Base-by-base conservation (phyloP, 2,888 invertebrate species). In the Sinopyrophorus schimmeli region DNA sequence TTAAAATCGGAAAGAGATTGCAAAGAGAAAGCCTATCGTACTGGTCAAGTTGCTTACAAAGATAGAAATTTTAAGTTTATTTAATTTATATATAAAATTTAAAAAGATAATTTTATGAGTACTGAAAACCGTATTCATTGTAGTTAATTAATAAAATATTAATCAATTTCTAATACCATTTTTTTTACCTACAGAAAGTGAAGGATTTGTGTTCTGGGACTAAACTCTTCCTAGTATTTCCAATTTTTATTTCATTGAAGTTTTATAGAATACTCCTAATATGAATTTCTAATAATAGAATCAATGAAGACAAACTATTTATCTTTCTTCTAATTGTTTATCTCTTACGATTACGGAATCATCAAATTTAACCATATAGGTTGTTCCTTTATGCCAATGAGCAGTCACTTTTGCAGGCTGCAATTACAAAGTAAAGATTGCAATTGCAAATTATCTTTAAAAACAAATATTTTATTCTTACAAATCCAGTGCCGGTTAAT, bases 351-450 rank as follows among this genome's bases (percentile, higher is more conserved):
- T 88, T 38, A 96, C 95, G 18, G 87, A 82, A 68, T 96, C 95
- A 61, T 97, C 96, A 74, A 97, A 96, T 74, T 95, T 94, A 5
- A 99, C 94, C 92, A 98, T 95, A 70, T 97, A 99, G 0, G 98
- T 97, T 5, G 98, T 98, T 24, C 97, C 99, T 73, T 98, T 96
- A 73, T 99, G 98, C 96, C 97, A 98, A 72, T 98, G 97, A 0
- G 97, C 96, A 0, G 96, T 90, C 4, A 99, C 98, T 77, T 97
- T 97, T 26, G 95, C 94, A 2, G 96, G 89, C 97, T 98, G 77
- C 52, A 86, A 84, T 35, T n/a, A 55, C 58, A 64, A 63, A 55
- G 3, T 18, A 15, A 46, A 23, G 17, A 26, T n/a, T 20, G 31
- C 16, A 14, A 44, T 20, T 20, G 7, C 21, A 20, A 5, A 20